Percentiles rank a stretch among this genome's conserved stretches.
These are phyloP conservation scores for Lemur catta DNA, from an alignment of 2,797 vertebrate species.

Conservation along the genomic window DNA sequence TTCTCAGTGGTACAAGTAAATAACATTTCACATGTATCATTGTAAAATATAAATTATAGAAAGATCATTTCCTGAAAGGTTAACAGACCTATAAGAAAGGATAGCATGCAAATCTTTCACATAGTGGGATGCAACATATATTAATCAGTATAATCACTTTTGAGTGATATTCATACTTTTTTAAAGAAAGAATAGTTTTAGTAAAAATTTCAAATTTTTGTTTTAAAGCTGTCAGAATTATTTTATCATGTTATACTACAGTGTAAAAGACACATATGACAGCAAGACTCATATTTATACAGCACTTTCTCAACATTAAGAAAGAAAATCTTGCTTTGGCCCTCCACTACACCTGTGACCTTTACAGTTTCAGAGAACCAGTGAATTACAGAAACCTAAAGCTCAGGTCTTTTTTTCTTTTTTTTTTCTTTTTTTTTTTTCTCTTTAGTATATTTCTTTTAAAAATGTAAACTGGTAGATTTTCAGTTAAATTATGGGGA, in stretches of 20 bases:
- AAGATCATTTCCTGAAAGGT: not conserved
- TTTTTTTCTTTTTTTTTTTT: not conserved
- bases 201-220: not conserved
- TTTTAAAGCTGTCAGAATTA: not conserved
- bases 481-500: not conserved
- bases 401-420: not conserved
- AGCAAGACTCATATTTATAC: not conserved
- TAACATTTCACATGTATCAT: not conserved
- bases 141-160: not conserved
- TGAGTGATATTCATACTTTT: not conserved
- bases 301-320: not conserved
- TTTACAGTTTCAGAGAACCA: not conserved
- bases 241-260: not conserved
- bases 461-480: not conserved
- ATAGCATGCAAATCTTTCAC: not conserved
- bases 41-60: not conserved
- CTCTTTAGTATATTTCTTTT: not conserved
- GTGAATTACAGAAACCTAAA: not conserved
- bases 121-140: not conserved
- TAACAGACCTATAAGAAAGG: not conserved
- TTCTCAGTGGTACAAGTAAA: not conserved
- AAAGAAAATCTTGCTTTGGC: not conserved
- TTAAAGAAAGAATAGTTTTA: not conserved
- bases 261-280: not conserved
- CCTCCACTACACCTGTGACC: not conserved